A percentile compares a stretch with the other conserved stretches of the same genome.
phyloP scores from a whole-genome alignment of 2,888 invertebrate species.

The Escarpia spicata region DNA sequence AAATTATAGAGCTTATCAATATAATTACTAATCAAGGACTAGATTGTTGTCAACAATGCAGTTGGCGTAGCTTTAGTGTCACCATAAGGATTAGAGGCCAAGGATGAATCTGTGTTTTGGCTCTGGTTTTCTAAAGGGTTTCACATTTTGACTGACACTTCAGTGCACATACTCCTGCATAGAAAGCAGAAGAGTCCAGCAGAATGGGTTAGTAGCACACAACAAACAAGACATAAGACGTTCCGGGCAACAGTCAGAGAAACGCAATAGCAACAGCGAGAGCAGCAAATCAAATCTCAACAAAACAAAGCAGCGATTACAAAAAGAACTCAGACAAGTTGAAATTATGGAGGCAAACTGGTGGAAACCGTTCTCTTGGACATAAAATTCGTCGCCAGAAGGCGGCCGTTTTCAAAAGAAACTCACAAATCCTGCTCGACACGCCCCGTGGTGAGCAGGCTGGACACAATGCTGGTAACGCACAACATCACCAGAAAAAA shows the following conservation, averaged over 20 bases:
- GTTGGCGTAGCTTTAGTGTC: neutral
- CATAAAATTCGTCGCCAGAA: neutral
- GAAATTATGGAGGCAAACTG: neutral
- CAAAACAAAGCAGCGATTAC: neutral
- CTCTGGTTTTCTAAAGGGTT: neutral
- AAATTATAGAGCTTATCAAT: no score
- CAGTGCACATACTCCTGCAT: neutral
- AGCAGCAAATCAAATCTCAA: neutral
- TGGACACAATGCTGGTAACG: neutral
- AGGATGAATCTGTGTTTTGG: neutral
- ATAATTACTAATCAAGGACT: neutral
- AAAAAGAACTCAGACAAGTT: neutral
- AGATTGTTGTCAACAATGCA: neutral
- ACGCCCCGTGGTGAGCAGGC: neutral
- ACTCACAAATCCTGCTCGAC: neutral
- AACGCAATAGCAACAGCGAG: neutral
- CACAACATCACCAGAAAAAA: neutral
- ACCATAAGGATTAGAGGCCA: neutral
- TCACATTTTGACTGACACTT: neutral
- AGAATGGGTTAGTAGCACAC: neutral
- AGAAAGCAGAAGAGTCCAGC: neutral
- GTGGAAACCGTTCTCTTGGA: neutral
- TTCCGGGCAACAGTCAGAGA: neutral
- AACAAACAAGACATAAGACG: neutral
- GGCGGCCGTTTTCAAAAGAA: neutral